Evolutionary conservation across 1,140 invertebrate genomes (phyloP).

Genomic region (Aphaenogaster ashmeadi): DNA sequence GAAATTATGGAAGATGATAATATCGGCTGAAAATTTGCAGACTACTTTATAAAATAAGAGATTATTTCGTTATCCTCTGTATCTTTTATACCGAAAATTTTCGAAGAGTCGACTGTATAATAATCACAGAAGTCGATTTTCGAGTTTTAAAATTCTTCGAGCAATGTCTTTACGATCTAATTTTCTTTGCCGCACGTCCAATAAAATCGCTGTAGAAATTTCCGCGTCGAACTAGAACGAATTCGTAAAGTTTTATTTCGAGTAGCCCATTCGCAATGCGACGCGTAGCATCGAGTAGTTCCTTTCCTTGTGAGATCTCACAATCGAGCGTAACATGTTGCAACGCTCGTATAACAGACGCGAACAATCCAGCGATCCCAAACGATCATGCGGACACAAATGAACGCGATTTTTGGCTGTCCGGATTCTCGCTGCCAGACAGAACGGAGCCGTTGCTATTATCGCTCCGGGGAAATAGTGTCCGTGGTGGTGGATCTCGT

Average conservation of each 20-base stretch:
- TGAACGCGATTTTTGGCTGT: conserved; percentile 14
- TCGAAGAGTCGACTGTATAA: background rate
- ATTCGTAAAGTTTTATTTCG: conserved; percentile 39
- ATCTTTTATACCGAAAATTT: conserved; percentile 1
- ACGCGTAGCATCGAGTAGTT: background rate
- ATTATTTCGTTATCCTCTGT: background rate
- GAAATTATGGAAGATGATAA: background rate
- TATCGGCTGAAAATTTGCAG: background rate
- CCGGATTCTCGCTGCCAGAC: background rate
- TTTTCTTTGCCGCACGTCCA: background rate
- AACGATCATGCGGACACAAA: background rate
- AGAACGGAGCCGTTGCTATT: conserved; percentile 12
- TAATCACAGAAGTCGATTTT: background rate
- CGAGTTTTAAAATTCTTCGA: background rate
- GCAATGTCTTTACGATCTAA: conserved; percentile 29
- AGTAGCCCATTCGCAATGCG: conserved; percentile 19
- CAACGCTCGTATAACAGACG: background rate
- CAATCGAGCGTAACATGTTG: background rate
- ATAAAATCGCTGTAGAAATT: conserved; percentile 3
- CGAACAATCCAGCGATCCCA: background rate
- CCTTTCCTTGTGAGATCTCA: background rate
- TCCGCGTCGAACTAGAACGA: background rate
- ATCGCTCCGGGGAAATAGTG: conserved; percentile 17
- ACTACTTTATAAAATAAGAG: background rate
- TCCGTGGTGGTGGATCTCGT: conserved; percentile 17